These are phyloP conservation scores for Hylaeus volcanicus DNA, from an alignment of 1,140 invertebrate genomes.

Conservation along the genomic window DNA sequence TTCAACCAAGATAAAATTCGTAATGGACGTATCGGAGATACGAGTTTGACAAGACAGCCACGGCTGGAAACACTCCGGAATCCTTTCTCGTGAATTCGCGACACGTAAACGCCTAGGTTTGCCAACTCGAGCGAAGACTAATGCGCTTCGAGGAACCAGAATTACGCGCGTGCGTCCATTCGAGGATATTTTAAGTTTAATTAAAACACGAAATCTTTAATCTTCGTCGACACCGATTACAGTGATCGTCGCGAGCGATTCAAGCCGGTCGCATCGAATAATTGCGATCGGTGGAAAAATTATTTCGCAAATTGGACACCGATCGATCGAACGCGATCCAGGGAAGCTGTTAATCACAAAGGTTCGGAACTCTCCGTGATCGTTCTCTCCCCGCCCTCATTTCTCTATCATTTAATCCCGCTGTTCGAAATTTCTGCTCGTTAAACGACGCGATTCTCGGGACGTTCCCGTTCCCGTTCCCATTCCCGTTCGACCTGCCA, in stretches of 20 bases:
- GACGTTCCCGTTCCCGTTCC: not conserved
- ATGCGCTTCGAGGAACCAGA: not conserved
- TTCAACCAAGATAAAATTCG: too few species aligned
- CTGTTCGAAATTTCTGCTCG: conserved; percentile 8
- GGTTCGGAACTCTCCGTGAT: conserved; percentile 28
- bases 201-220: conserved; percentile 52
- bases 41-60: too few species aligned
- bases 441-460: conserved; percentile 3
- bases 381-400: conserved; percentile 38
- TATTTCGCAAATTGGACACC: conserved; percentile 53
- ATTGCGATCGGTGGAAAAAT: conserved; percentile 51
- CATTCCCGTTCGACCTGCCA: too few species aligned
- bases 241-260: conserved; percentile 1
- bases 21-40: too few species aligned
- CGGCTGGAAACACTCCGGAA: too few species aligned
- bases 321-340: conserved; percentile 22
- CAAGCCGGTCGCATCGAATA: conserved; percentile 37
- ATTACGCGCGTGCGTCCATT: not conserved
- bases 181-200: conserved; percentile 23
- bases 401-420: conserved; percentile 28
- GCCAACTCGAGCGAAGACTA: not conserved
- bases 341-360: conserved; percentile 55
- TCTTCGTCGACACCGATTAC: conserved; percentile 23
- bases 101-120: too few species aligned
- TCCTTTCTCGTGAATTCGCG: not conserved